Evolutionary conservation across 2,888 invertebrate genomes (phyloP).

Genomic region (Rotaria magnacalcarata): DNA sequence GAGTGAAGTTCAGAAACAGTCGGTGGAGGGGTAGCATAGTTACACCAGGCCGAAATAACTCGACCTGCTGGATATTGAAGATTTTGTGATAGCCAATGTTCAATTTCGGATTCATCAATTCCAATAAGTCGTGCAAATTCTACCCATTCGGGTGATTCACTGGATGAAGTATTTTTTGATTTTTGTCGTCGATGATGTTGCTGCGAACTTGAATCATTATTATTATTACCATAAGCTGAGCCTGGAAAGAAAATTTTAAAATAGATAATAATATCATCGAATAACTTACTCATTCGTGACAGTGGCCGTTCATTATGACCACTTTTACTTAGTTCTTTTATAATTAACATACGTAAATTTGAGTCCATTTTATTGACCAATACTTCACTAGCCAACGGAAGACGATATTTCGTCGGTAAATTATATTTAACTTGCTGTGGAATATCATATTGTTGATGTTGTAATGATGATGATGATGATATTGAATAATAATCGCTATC

Average conservation of each 20-base stretch:
- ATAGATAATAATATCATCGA: neutral
- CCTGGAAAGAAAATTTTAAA: neutral
- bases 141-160: neutral
- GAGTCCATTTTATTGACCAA: neutral
- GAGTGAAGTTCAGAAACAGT: constrained; percentile 11
- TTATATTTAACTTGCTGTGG: neutral
- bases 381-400: neutral
- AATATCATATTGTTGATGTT: neutral
- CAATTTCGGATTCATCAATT: neutral
- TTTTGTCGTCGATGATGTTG: neutral
- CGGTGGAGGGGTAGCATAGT: neutral
- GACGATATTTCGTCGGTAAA: neutral
- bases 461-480: neutral
- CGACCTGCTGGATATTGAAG: neutral
- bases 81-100: constrained; percentile 10
- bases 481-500: neutral
- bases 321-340: neutral
- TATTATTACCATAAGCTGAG: neutral
- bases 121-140: constrained; percentile 12
- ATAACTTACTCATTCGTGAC: neutral
- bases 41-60: neutral
- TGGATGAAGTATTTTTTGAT: neutral
- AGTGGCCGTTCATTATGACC: neutral
- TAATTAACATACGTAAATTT: constrained; percentile 11
- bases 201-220: neutral